phyloP scores from a whole-genome alignment of 2,888 invertebrate genomes.

The Holacanthella duospinosa region DNA sequence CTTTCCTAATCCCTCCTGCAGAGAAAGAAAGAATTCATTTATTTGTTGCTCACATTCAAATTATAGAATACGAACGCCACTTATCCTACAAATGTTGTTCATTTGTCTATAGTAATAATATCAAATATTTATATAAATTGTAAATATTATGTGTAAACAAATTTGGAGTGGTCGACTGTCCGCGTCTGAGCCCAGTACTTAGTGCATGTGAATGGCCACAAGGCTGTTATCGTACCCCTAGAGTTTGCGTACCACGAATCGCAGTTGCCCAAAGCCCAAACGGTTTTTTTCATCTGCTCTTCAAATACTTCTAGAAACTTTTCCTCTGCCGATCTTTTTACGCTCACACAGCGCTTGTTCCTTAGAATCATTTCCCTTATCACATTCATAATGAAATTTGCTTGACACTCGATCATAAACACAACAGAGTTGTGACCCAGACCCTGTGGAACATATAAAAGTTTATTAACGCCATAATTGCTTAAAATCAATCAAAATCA shows the following conservation, averaged over 20 bases:
- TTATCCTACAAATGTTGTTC: too few relatives aligned
- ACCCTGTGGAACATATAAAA: too few relatives aligned
- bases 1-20: too few relatives aligned
- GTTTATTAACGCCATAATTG: too few relatives aligned
- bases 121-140: too few relatives aligned
- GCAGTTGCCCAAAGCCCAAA: conserved; percentile 22
- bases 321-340: conserved; percentile 19
- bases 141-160: background rate
- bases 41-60: too few relatives aligned
- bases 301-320: conserved; percentile 14
- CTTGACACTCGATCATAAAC: conserved; percentile 20
- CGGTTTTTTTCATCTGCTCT: conserved; percentile 17
- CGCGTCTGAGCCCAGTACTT: background rate
- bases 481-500: too few relatives aligned
- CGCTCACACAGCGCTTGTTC: conserved; percentile 10
- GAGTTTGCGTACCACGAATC: conserved; percentile 25
- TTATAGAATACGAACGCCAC: too few relatives aligned
- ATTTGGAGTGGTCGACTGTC: background rate
- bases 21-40: too few relatives aligned
- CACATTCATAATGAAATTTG: conserved; percentile 19
- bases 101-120: too few relatives aligned
- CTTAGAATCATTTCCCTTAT: conserved; percentile 20
- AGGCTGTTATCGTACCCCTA: conserved; percentile 19
- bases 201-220: conserved; percentile 19
- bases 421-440: conserved; percentile 13